phyloP scores from a whole-genome alignment of 2,888 invertebrate species.

The Pardosa pseudoannulata region DNA sequence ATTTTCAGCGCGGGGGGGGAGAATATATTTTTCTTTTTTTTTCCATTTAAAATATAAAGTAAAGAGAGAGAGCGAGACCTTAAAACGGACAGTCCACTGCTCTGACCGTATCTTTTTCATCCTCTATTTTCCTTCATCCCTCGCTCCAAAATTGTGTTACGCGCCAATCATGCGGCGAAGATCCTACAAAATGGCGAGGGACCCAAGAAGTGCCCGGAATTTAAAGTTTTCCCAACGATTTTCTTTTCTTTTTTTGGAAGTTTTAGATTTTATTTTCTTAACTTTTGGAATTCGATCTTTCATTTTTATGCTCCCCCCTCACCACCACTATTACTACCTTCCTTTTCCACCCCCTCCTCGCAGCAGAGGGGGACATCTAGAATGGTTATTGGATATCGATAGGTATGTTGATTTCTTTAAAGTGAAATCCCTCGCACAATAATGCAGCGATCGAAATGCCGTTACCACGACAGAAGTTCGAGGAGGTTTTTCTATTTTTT shows the following conservation, averaged over 20 bases:
- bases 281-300: constrained; percentile 45
- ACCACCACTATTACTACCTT: no score
- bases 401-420: constrained; percentile 52
- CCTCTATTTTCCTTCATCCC: constrained; percentile 23
- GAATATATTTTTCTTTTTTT: not conserved
- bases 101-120: constrained; percentile 42
- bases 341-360: not conserved
- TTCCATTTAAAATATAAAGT: constrained; percentile 18
- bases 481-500: not conserved
- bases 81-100: constrained; percentile 10
- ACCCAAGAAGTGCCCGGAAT: constrained; percentile 44
- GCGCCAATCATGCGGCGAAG: constrained; percentile 36
- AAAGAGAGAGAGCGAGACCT: not conserved
- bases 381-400: constrained; percentile 57
- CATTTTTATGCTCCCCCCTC: not conserved
- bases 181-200: constrained; percentile 30
- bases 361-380: not conserved
- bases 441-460: not conserved
- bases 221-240: constrained; percentile 44
- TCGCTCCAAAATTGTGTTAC: constrained; percentile 39
- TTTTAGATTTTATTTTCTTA: constrained; percentile 67
- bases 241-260: not conserved
- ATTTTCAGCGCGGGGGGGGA: not conserved
- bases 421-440: constrained; percentile 7
- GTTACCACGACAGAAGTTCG: not conserved